Conservation (phyloP, 2,888 invertebrate species). For the Chirona hameri region DNA sequence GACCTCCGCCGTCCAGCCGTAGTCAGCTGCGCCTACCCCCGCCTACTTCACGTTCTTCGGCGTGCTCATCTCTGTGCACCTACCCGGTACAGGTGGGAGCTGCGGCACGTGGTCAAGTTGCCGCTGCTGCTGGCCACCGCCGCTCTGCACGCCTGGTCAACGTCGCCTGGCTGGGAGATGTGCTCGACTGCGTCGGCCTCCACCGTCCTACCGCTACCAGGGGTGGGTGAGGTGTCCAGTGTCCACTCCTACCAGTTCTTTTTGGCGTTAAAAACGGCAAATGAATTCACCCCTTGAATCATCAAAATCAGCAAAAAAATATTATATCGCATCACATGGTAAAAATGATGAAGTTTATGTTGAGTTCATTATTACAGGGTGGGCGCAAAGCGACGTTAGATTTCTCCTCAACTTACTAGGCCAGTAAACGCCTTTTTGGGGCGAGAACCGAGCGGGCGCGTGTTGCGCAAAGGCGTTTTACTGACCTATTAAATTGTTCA, state of each 20-base stretch:
- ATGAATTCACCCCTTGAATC: no score
- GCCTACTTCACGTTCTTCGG: conserved; percentile 70
- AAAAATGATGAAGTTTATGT: no score
- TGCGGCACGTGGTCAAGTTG: conserved; percentile 66
- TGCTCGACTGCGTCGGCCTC: conserved; percentile 27
- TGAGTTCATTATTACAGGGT: no score
- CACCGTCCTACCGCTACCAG: conserved; percentile 22
- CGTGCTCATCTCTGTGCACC: conserved; percentile 64
- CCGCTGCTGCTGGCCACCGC: conserved; percentile 61
- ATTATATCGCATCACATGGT: no score
- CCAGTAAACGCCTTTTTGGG: no score
- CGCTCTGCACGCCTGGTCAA: conserved; percentile 41
- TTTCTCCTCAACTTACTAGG: no score
- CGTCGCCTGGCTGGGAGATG: conserved; percentile 14
- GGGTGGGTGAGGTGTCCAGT: conserved; percentile 26
- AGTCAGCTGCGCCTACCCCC: conserved; percentile 61
- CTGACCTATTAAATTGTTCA: no score
- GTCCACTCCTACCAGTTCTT: not conserved
- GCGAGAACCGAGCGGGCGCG: no score
- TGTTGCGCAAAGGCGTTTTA: no score
- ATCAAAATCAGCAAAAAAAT: no score
- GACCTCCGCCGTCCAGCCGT: not conserved
- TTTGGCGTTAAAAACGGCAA: no score
- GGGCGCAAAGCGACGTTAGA: no score
- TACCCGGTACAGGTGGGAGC: conserved; percentile 65